Percentiles rank a stretch among this genome's conserved stretches.
These are phyloP conservation scores for Triplophysa siluroides DNA, from an alignment of 2,113 vertebrate species.

Conservation along the genomic window DNA sequence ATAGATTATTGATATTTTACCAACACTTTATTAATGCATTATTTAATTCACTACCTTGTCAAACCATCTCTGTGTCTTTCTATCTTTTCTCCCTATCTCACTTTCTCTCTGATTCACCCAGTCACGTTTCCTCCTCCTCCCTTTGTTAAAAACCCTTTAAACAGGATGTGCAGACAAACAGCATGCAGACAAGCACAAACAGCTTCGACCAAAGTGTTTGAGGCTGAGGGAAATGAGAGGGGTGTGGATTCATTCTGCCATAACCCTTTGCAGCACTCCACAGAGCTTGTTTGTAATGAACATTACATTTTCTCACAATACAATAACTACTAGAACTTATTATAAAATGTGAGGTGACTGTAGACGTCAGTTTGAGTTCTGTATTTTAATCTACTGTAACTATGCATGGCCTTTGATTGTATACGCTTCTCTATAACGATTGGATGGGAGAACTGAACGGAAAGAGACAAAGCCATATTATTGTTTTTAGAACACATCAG, in stretches of 20 bases:
- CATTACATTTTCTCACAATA: not conserved
- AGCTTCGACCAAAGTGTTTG: slow-evolving; percentile 38
- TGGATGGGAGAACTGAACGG: not conserved
- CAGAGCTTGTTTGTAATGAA: not conserved
- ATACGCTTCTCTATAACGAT: slow-evolving; percentile 11
- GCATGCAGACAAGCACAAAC: slow-evolving; percentile 33
- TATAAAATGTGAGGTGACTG: not conserved
- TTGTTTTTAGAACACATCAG: slow-evolving; percentile 52
- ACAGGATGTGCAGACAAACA: slow-evolving; percentile 47
- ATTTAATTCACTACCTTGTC: not conserved
- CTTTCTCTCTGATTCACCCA: slow-evolving; percentile 7
- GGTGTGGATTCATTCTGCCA: not conserved
- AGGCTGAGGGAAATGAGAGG: slow-evolving; percentile 37
- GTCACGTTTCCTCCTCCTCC: slow-evolving; percentile 41
- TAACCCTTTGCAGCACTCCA: not conserved
- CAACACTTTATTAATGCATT: not conserved
- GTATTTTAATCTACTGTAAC: slow-evolving; percentile 33
- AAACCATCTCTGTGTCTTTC: not conserved
- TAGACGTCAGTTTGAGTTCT: slow-evolving; percentile 1
- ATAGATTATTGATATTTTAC: slow-evolving; percentile 19
- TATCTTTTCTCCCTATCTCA: not conserved
- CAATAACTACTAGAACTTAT: not conserved
- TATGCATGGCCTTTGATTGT: slow-evolving; percentile 53
- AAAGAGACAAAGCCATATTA: slow-evolving; percentile 54
- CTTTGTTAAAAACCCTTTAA: slow-evolving; percentile 32